Base-by-base conservation (phyloP, 2,113 vertebrate genomes). In the Salvator merianae region DNA sequence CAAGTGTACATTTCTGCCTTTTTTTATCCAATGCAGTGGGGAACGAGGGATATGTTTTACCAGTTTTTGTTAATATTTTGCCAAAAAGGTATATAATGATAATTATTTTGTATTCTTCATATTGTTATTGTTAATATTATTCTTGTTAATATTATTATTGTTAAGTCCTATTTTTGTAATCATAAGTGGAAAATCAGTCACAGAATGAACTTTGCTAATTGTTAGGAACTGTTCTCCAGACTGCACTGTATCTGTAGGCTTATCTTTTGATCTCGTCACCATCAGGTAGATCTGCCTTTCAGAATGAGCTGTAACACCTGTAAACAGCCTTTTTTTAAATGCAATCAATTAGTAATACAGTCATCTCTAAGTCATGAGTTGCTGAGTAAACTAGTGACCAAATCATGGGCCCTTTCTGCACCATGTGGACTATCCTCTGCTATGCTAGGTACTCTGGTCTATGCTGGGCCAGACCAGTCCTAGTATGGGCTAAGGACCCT, bases 151-250 rank as follows among this genome's bases (percentile, higher is more conserved):
- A 43, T 83, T 83, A 75, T 89, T 88, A 91, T 91, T 88, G 69
- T 81, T 73, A n/a, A n/a, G 88, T 87, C 89, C 83, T 93, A 83
- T 93, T 93, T 94, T 93, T 95, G 66, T 92, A 93, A 90, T 30
- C 47, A 83, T 69, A 91, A 89, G 63, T 66, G 84, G 76, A 66
- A 87, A 88, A 90, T 89, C 86, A 36, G 84, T 90, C 83, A 3
- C 83, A 86, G 86, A 84, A 76, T 30, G 24, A 79, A 62, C 82
- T 81, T 63, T 2, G 14, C 87, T 55, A 50, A 38, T 78, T 0
- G 55, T 13, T 40, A 53, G 85, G 18, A 74, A 47, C 4, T 13
- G 75, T 76, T 66, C 10, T 47, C 38, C 75, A 55, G 22, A 7
- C 50, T 16, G 22, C 50, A 43, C 62, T 20, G 12, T 65, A n/a